Evolutionary conservation across 1,140 invertebrate genomes (phyloP).

Genomic region (Drosophila orena): DNA sequence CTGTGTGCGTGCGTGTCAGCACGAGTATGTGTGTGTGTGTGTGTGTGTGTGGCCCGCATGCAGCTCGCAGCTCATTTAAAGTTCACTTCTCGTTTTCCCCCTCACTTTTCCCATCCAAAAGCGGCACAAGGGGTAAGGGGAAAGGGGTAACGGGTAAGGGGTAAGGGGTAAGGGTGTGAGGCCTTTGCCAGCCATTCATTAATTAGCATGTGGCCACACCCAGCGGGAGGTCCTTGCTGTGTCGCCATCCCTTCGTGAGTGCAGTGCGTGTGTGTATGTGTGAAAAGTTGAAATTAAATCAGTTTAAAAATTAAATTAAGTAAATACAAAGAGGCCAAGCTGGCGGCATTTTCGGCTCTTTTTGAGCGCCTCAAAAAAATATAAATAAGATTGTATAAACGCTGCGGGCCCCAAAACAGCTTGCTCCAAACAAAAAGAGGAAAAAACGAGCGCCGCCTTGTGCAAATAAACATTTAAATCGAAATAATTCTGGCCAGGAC

Average conservation of each 20-base stretch:
- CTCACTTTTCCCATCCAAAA: neutral
- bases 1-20: neutral
- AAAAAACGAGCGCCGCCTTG: conserved; percentile 27
- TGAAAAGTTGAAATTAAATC: conserved; percentile 45
- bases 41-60: conserved; percentile 49
- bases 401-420: conserved; percentile 56
- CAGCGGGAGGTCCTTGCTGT: conserved; percentile 49
- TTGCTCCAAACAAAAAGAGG: no score
- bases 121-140: neutral
- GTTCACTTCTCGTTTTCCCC: conserved; percentile 26
- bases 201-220: conserved; percentile 78
- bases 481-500: conserved; percentile 54
- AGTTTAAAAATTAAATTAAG: conserved; percentile 77
- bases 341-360: conserved; percentile 34
- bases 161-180: neutral
- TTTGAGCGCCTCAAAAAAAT: conserved; percentile 10
- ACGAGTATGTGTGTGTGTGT: neutral
- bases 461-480: conserved; percentile 73
- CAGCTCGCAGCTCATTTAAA: conserved; percentile 62
- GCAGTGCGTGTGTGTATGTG: conserved; percentile 1
- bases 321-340: conserved; percentile 59
- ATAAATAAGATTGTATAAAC: conserved; percentile 58
- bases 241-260: neutral
- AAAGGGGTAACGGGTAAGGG: no score
- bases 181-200: conserved; percentile 68